Evolutionary conservation across 2,113 vertebrate species (phyloP).

Genomic region (Marcusenius ussheri): DNA sequence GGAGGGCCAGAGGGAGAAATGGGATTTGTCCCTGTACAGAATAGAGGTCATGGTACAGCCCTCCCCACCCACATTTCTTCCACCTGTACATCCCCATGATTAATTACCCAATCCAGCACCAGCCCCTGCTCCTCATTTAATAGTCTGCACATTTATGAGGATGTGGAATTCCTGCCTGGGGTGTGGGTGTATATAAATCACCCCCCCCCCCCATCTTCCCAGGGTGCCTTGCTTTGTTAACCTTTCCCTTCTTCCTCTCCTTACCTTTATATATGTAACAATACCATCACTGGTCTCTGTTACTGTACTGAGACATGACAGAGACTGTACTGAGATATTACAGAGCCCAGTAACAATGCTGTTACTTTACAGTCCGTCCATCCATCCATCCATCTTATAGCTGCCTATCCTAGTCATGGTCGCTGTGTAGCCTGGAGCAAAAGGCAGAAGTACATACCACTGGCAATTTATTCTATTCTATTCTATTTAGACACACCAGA

Average conservation of each 20-base stretch:
- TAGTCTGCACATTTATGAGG: slow-evolving; percentile 35
- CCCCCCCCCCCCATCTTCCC: slow-evolving; percentile 19
- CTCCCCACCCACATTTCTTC: not conserved
- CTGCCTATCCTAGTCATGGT: not conserved
- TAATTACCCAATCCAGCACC: slow-evolving; percentile 33
- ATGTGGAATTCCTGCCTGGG: slow-evolving; percentile 26
- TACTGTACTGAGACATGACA: not conserved
- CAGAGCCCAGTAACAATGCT: too few relatives aligned
- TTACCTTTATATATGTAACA: not conserved
- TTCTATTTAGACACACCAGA: not conserved
- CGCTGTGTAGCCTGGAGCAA: not conserved
- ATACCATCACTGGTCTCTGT: not conserved
- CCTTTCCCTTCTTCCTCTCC: slow-evolving; percentile 22
- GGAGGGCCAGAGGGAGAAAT: not conserved
- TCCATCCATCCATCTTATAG: not conserved
- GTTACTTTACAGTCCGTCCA: too few relatives aligned
- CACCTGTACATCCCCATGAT: slow-evolving; percentile 26
- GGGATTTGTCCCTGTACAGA: slow-evolving; percentile 5
- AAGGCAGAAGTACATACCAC: not conserved
- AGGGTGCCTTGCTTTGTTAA: slow-evolving; percentile 30
- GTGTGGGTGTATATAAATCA: slow-evolving; percentile 40
- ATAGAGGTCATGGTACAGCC: slow-evolving; percentile 9
- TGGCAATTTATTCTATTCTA: not conserved
- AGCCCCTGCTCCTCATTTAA: slow-evolving; percentile 35
- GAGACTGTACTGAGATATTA: not conserved